Conservation (phyloP, 2,113 vertebrate genomes). For the Pterophyllum scalare region DNA sequence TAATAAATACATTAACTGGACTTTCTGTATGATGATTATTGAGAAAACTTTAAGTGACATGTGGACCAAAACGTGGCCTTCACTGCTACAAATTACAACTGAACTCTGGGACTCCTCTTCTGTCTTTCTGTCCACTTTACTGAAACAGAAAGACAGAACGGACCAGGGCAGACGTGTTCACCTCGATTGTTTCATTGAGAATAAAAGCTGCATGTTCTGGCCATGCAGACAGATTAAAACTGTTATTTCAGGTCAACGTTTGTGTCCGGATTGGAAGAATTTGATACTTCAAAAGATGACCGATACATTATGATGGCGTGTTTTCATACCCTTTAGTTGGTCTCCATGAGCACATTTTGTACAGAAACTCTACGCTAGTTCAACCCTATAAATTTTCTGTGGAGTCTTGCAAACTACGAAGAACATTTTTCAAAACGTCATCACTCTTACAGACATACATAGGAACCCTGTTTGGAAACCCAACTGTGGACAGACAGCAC, state of each 20-base stretch:
- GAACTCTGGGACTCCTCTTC: not conserved
- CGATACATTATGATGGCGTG: not conserved
- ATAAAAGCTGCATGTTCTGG: not conserved
- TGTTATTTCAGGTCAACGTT: not conserved
- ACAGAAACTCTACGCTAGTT: not conserved
- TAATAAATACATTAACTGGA: not conserved
- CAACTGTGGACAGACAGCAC: not conserved
- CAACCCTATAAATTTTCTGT: not conserved
- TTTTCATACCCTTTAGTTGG: no score
- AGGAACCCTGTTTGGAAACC: constrained; percentile 21
- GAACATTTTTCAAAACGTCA: not conserved
- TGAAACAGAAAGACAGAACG: not conserved
- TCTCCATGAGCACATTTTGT: not conserved
- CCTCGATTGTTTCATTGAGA: not conserved
- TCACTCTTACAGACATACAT: not conserved
- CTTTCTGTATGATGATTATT: not conserved
- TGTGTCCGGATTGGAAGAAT: not conserved
- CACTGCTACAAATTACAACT: not conserved
- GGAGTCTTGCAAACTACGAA: not conserved
- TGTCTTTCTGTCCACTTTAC: not conserved
- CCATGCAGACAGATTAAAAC: not conserved
- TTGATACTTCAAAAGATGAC: not conserved
- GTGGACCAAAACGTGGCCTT: not conserved
- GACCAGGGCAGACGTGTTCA: not conserved
- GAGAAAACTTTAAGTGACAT: not conserved